Evolutionary conservation across 2,113 vertebrate genomes (phyloP), one percentile per base, ranked within the genome.

Genomic region (Cryptomyrus ogoouensis): DNA sequence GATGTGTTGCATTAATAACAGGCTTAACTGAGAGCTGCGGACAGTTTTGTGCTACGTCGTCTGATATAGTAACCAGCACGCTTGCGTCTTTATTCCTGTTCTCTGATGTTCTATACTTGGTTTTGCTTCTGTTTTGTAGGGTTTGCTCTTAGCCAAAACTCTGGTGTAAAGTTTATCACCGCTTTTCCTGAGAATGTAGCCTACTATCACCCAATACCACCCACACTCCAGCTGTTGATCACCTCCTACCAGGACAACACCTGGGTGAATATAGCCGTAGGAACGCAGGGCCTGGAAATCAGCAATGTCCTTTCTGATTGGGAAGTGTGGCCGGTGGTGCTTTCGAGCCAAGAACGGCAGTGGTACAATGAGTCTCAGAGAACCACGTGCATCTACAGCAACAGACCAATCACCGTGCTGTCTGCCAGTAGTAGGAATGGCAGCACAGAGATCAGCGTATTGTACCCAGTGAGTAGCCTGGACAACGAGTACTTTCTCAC

Each of bases 141-240:
- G n/a, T 1, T 88, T 10, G 56, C n/a, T 15, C 2, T 87, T 1
- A 83, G 88, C 2, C 0, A 49, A 89, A 90, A 15, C 39, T 3
- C 49, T 1, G 95, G 95, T 12, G 58, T 0, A 1, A 3, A 50
- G 0, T 95, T 96, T 80, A 12, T 90, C 0, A 90, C 93, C 0
- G 94, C 91, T 24, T 96, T 95, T 50, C 95, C 94, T 0, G 96
- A 96, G 91, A 96, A 96, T 90, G 93, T 96, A 0, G 96, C 95
- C 52, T 91, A 90, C 35, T 96, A 94, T 83, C 52, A 94, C 44
- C 93, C 93, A 0, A 4, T 0, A 0, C 0, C 0, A 0, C 1
- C 92, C 3, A 0, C 0, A 0, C 93, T 92, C 91, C 0, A 0
- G 0, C 27, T 96, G 27, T 46, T 27, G 7, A 52, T 95, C 89